Percentiles rank a stretch among this genome's conserved stretches.
These are phyloP conservation scores for Hipparchia sbordonii DNA, from an alignment of 2,888 invertebrate species.

Conservation along the genomic window DNA sequence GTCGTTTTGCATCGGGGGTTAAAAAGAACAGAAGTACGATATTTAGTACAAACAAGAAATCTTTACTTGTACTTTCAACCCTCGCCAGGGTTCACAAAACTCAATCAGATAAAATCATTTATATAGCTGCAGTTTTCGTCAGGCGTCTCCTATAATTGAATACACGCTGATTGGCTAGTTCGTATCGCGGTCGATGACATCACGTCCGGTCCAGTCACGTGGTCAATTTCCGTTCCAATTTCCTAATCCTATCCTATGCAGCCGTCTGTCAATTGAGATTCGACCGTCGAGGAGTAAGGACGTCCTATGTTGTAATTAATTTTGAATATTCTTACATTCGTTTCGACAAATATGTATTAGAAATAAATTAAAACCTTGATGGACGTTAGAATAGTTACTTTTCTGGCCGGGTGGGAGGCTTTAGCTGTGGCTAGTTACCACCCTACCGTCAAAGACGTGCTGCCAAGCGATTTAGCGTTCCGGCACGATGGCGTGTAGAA, in stretches of 20 bases:
- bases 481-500: too few species aligned
- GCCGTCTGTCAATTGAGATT: constrained; percentile 48
- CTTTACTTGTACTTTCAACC: not conserved
- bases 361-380: too few species aligned
- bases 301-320: not conserved
- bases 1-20: too few species aligned
- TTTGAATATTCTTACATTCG: not conserved
- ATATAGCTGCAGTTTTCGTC: constrained; percentile 43
- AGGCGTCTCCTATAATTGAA: constrained; percentile 63
- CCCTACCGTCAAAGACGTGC: too few species aligned
- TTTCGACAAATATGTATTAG: too few species aligned
- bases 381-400: too few species aligned
- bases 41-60: not conserved
- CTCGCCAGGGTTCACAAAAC: not conserved
- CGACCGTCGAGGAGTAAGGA: not conserved
- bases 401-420: too few species aligned
- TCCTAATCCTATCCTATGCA: constrained; percentile 49
- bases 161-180: constrained; percentile 71
- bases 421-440: too few species aligned
- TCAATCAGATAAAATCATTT: constrained; percentile 11
- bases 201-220: constrained; percentile 70
- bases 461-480: too few species aligned
- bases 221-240: constrained; percentile 75
- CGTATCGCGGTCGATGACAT: constrained; percentile 69
- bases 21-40: not conserved